These are phyloP conservation scores for Ispidina picta DNA, from an alignment of 2,797 vertebrate genomes.

Conservation along the genomic window DNA sequence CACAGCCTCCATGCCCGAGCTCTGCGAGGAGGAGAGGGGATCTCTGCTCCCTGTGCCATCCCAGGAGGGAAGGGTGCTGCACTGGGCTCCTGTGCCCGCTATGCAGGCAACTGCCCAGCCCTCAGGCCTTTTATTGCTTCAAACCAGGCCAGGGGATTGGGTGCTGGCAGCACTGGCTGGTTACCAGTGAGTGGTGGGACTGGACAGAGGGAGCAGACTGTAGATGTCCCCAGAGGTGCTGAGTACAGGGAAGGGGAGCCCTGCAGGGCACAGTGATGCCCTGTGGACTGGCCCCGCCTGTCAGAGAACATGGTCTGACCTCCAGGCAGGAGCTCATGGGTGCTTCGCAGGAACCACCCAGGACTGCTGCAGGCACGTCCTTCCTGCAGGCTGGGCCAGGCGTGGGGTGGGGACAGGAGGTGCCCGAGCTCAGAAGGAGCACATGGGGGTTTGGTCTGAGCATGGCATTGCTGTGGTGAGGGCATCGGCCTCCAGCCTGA, in stretches of 20 bases:
- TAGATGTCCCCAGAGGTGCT: background rate
- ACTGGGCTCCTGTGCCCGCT: rapidly evolving
- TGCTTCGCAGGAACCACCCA: background rate
- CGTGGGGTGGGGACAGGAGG: background rate
- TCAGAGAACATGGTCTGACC: rapidly evolving
- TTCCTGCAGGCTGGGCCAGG: background rate
- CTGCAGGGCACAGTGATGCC: background rate
- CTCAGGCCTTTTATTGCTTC: background rate
- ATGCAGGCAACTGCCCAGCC: background rate
- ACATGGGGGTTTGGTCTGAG: background rate
- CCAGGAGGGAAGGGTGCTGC: background rate
- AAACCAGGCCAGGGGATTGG: background rate
- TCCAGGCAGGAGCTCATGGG: background rate
- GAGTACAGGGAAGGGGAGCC: background rate
- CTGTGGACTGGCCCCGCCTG: rapidly evolving
- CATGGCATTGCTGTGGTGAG: rapidly evolving
- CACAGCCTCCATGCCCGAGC: background rate
- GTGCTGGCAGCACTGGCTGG: background rate
- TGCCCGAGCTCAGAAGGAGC: background rate
- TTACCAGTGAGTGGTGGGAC: rapidly evolving
- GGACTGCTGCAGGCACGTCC: rapidly evolving
- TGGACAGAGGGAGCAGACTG: background rate
- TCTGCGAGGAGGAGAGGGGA: background rate
- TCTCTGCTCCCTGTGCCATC: rapidly evolving
- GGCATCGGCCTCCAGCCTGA: background rate